Conservation (phyloP, 2,797 vertebrate species). For the Sebastes minor region DNA sequence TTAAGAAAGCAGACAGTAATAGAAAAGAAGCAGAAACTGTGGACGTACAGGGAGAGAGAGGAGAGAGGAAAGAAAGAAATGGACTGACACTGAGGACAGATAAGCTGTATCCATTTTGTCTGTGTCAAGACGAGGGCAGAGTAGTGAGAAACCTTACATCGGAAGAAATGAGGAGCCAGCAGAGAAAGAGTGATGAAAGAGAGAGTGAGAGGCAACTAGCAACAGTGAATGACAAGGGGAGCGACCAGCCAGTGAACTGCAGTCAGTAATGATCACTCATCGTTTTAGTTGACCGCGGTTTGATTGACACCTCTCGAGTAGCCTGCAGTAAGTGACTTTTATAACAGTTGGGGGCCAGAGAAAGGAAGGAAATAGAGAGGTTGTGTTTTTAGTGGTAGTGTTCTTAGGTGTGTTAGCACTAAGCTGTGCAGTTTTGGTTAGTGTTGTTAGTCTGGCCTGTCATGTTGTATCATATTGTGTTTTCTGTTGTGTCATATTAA, state of each 20-base stretch:
- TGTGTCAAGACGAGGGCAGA: constrained; percentile 31
- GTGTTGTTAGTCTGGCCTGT: neutral
- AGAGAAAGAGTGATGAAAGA: constrained; percentile 7
- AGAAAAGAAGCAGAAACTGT: constrained; percentile 3
- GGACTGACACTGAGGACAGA: constrained; percentile 16
- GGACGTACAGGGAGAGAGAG: neutral
- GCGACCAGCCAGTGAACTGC: constrained; percentile 32
- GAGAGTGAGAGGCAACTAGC: constrained; percentile 2
- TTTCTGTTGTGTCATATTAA: neutral
- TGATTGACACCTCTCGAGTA: constrained; percentile 33
- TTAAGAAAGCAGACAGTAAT: neutral
- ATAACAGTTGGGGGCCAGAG: neutral
- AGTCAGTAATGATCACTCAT: constrained; percentile 36
- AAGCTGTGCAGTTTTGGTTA: neutral
- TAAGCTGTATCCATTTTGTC: constrained; percentile 31
- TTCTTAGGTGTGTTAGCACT: neutral
- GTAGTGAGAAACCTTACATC: constrained; percentile 28
- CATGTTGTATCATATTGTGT: neutral
- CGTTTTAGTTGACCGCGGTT: neutral
- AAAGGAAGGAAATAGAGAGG: neutral
- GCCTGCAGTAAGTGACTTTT: neutral
- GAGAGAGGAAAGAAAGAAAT: neutral
- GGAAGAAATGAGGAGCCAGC: constrained; percentile 11
- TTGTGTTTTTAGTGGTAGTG: neutral
- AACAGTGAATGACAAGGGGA: constrained; percentile 33